Evolutionary conservation across 1,140 invertebrate genomes (phyloP).

Genomic region (Drosophila lacteicornis): DNA sequence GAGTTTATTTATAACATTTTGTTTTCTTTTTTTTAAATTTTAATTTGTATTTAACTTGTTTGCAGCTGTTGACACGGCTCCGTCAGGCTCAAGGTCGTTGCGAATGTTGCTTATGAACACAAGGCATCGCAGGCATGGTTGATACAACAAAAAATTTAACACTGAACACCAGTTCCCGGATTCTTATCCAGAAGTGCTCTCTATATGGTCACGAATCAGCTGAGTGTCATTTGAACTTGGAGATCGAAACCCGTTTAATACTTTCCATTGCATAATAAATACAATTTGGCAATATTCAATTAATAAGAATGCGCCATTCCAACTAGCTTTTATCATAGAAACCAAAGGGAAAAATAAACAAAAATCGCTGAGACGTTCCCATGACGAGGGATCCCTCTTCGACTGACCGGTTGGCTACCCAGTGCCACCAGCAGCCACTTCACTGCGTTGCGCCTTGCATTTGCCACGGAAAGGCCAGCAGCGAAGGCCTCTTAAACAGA

Average conservation of each 20-base stretch:
- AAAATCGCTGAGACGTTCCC: conserved; percentile 4
- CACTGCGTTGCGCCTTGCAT: conserved; percentile 5
- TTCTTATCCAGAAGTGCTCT: background rate
- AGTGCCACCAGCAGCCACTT: conserved; percentile 12
- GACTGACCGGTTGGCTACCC: conserved; percentile 1
- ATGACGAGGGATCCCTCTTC: conserved; percentile 3
- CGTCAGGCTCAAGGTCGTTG: conserved; percentile 57
- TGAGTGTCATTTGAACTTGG: background rate
- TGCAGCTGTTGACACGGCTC: conserved; percentile 49
- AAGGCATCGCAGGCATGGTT: background rate
- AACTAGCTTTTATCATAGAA: background rate
- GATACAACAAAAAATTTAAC: background rate
- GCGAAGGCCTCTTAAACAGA: conserved; percentile 16
- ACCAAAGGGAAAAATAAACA: background rate
- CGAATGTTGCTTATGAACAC: conserved; percentile 37
- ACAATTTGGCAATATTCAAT: background rate
- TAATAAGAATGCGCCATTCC: background rate
- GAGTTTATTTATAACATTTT: conserved; percentile 55
- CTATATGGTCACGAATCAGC: background rate
- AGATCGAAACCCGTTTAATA: background rate
- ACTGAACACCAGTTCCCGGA: conserved; percentile 2
- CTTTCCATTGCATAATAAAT: background rate
- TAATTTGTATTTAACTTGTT: conserved; percentile 27
- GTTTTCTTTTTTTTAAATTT: conserved; percentile 8
- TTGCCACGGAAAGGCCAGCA: conserved; percentile 9